Evolutionary conservation across 1,140 invertebrate species (phyloP), one percentile per base, ranked within the genome.

Genomic region (Dolichoris vasculosae): DNA sequence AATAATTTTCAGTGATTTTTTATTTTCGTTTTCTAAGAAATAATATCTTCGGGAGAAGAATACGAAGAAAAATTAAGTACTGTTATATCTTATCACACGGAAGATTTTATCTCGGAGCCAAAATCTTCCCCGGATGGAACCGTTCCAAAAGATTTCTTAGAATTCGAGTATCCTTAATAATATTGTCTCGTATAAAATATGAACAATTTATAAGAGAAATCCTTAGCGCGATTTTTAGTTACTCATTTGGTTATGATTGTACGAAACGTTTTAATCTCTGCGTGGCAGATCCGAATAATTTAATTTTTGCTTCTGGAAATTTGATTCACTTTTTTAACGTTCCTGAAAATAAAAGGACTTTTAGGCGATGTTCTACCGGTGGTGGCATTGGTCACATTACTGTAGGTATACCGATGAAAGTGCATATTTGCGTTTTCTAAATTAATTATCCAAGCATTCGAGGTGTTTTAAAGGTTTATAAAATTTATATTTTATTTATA

Each of bases 231-330:
- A 83, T 79, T 71, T 35, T 38, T 51, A 97, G 96, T 92, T 94
- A 97, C 94, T 98, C 97, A 0, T 98, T 96, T 92, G 97, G 97
- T n/a, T 98, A 98, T 89, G 96, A 98, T 90, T 97, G 97, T 90
- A 95, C 94, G 85, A 96, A 95, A 87, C 94, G 96, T 76, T 97
- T 96, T 88, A 98, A 98, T 92, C 90, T 98, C 17, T 95, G 96
- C 80, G 93, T 96, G 0, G 94, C 96, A 64, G 96, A 97, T 90
- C 93, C 95, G 17, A 92, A 95, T 13, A 96, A 95, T 0, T 89
- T 98, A 17, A 94, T 96, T 20, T 98, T 96, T 94, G 94, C 95
- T 0, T 96, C 97, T 3, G 97, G 97, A 40, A 97, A 97, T 92
- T 94, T 96, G 46, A 94, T 98, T 32, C 95, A 97, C 86, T 95